phyloP scores from a whole-genome alignment of 1,140 invertebrate genomes.

The Pollicipes pollicipes region DNA sequence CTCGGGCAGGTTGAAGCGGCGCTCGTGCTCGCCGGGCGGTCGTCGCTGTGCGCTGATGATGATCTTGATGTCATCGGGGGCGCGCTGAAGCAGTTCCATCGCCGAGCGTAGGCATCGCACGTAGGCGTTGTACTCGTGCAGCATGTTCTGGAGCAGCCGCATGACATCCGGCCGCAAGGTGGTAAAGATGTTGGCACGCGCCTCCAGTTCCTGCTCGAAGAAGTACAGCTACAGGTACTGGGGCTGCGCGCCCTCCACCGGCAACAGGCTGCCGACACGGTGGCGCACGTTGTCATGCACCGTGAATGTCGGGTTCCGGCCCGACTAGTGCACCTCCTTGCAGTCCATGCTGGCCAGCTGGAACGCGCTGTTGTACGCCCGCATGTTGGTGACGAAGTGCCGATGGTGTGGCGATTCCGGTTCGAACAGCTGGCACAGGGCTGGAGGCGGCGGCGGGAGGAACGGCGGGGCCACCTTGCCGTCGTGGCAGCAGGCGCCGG shows the following conservation, averaged over 20 bases:
- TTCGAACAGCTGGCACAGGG: too few relatives aligned
- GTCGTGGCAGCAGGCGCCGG: too few relatives aligned
- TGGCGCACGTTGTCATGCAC: too few relatives aligned
- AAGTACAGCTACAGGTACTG: too few relatives aligned
- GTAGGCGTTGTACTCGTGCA: constrained; percentile 24
- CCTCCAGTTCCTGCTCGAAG: too few relatives aligned
- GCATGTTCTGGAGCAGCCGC: constrained; percentile 21
- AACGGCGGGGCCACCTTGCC: too few relatives aligned
- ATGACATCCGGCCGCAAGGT: constrained; percentile 11
- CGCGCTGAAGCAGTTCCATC: constrained; percentile 21
- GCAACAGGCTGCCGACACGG: too few relatives aligned
- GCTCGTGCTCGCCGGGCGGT: constrained; percentile 26
- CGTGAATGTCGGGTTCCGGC: too few relatives aligned
- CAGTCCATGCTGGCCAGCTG: constrained; percentile 19
- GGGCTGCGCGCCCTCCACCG: too few relatives aligned
- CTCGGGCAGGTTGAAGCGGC: constrained; percentile 28
- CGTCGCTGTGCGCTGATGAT: constrained; percentile 23
- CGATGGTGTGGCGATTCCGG: neutral
- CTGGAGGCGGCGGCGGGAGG: too few relatives aligned
- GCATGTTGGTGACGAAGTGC: constrained; percentile 19
- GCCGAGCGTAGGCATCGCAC: constrained; percentile 25
- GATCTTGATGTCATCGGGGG: constrained; percentile 24
- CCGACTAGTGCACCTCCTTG: constrained; percentile 12
- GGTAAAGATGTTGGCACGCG: too few relatives aligned
- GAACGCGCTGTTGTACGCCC: constrained; percentile 21